phyloP scores from a whole-genome alignment of 2,888 invertebrate genomes.

The Drosophila heteroneura region DNA sequence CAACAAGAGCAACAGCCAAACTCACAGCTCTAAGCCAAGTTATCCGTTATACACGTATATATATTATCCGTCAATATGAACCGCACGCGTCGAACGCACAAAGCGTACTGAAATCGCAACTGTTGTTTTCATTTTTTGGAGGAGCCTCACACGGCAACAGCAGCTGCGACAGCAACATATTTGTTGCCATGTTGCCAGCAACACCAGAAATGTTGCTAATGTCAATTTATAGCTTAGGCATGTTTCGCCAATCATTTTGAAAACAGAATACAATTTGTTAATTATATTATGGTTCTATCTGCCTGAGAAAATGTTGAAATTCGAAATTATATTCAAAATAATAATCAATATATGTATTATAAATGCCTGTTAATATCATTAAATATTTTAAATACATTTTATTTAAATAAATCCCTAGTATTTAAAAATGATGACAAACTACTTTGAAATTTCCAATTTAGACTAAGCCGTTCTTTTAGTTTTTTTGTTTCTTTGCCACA shows the following conservation, averaged over 20 bases:
- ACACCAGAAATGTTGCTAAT: slow-evolving; percentile 36
- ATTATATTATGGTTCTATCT: neutral
- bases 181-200: slow-evolving; percentile 51
- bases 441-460: neutral
- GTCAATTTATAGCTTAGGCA: neutral
- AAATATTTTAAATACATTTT: fast-evolving
- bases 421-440: neutral
- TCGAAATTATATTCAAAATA: neutral
- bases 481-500: slow-evolving; percentile 27
- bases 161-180: slow-evolving; percentile 30
- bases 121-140: slow-evolving; percentile 49
- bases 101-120: slow-evolving; percentile 80
- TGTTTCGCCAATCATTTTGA: neutral
- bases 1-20: slow-evolving; percentile 14
- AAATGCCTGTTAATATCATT: neutral
- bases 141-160: slow-evolving; percentile 58
- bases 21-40: slow-evolving; percentile 37
- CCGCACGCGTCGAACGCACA: slow-evolving; percentile 84
- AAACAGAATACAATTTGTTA: neutral
- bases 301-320: neutral
- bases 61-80: slow-evolving; percentile 57
- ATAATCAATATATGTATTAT: neutral
- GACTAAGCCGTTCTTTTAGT: neutral
- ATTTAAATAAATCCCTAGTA: neutral
- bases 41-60: slow-evolving; percentile 47